Conservation (phyloP, 2,113 vertebrate genomes). For the Chaetodon auriga region DNA sequence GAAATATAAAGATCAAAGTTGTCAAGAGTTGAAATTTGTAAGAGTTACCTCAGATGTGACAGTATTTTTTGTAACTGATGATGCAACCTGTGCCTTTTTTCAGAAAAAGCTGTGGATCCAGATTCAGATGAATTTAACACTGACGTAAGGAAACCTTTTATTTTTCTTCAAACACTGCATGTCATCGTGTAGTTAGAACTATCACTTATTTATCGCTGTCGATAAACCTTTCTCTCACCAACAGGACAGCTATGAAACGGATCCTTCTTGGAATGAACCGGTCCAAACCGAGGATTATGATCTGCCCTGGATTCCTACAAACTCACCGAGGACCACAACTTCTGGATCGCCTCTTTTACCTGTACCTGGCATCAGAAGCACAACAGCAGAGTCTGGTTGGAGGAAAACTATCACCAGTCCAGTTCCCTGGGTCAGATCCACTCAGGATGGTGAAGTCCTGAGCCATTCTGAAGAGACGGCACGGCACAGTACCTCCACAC, state of each 20-base stretch:
- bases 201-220: not conserved
- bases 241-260: conserved; percentile 65
- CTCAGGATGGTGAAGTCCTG: not conserved
- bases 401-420: conserved; percentile 42
- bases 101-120: conserved; percentile 70
- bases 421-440: conserved; percentile 12
- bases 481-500: conserved; percentile 14
- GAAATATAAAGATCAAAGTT: not conserved
- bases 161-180: not conserved
- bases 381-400: conserved; percentile 18
- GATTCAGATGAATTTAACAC: conserved; percentile 68
- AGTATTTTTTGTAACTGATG: conserved; percentile 28
- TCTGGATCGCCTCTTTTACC: conserved; percentile 18
- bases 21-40: not conserved
- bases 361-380: conserved; percentile 46
- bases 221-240: conserved; percentile 22
- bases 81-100: conserved; percentile 54
- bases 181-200: not conserved
- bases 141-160: conserved; percentile 63
- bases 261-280: conserved; percentile 59
- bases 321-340: conserved; percentile 25
- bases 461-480: conserved; percentile 10
- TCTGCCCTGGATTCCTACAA: conserved; percentile 39
- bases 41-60: not conserved
- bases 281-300: conserved; percentile 46